phyloP scores from a whole-genome alignment of 2,113 vertebrate genomes.

The Pardalotus punctatus region DNA sequence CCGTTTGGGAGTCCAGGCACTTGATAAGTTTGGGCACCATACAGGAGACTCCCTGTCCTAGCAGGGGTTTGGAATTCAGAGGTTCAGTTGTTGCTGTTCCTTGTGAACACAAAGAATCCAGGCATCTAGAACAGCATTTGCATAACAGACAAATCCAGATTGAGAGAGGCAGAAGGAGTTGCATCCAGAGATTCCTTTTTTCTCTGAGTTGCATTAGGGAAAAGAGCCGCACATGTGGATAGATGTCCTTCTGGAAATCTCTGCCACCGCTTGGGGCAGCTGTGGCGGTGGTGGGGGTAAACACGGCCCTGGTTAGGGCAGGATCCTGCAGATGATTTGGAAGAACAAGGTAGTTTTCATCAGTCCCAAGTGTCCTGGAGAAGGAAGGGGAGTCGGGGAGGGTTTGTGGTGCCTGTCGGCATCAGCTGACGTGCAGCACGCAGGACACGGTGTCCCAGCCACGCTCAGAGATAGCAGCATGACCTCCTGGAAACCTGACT shows the following conservation, averaged over 20 bases:
- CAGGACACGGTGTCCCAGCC: background rate
- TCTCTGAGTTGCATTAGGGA: background rate
- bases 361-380: background rate
- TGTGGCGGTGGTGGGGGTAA: accelerated
- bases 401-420: background rate
- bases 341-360: accelerated
- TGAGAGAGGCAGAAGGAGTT: background rate
- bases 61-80: background rate
- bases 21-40: background rate
- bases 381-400: background rate
- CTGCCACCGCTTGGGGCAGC: background rate
- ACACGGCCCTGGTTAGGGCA: background rate
- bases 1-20: background rate
- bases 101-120: background rate
- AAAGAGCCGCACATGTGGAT: accelerated
- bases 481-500: background rate
- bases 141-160: background rate
- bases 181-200: background rate
- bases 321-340: accelerated
- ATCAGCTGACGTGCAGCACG: background rate
- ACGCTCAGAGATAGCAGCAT: background rate
- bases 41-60: background rate
- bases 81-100: background rate
- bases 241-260: background rate
- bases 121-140: background rate